A percentile compares a stretch with the other conserved stretches of the same genome.
These are phyloP conservation scores for Quadroppia sp. DNA, from an alignment of 2,888 invertebrate species.

Conservation along the genomic window DNA sequence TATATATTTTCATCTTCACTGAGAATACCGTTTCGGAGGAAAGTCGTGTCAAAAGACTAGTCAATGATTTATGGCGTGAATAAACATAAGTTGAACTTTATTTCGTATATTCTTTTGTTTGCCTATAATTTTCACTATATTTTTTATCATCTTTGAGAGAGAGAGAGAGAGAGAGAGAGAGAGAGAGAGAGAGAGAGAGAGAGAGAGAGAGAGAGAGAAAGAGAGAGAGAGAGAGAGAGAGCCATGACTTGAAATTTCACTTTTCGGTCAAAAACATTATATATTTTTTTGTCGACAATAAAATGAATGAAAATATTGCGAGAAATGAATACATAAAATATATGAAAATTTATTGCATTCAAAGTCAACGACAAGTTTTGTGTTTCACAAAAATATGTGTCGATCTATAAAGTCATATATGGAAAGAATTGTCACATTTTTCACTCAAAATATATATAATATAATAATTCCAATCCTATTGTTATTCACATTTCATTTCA, in stretches of 20 bases:
- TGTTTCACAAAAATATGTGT: neutral
- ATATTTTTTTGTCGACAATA: neutral
- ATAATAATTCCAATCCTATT: too few species aligned
- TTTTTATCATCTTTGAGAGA: neutral
- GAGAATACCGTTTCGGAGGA: neutral
- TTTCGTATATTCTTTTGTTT: neutral
- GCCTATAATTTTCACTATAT: neutral
- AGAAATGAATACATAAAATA: neutral
- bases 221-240: too few species aligned
- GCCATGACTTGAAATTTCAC: neutral
- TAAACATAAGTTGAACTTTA: neutral
- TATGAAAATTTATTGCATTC: neutral
- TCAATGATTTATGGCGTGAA: constrained; percentile 32
- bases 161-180: neutral
- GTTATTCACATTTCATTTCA: too few species aligned
- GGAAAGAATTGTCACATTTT: too few species aligned
- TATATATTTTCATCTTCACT: too few species aligned
- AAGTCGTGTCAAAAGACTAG: constrained; percentile 17
- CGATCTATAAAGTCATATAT: neutral
- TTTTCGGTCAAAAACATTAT: neutral
- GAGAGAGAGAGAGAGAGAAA: too few species aligned
- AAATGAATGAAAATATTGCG: neutral
- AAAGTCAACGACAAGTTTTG: neutral
- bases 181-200: neutral
- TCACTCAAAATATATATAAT: too few species aligned